phyloP scores from a whole-genome alignment of 2,113 vertebrate genomes.

The Choloepus hoffmanni region DNA sequence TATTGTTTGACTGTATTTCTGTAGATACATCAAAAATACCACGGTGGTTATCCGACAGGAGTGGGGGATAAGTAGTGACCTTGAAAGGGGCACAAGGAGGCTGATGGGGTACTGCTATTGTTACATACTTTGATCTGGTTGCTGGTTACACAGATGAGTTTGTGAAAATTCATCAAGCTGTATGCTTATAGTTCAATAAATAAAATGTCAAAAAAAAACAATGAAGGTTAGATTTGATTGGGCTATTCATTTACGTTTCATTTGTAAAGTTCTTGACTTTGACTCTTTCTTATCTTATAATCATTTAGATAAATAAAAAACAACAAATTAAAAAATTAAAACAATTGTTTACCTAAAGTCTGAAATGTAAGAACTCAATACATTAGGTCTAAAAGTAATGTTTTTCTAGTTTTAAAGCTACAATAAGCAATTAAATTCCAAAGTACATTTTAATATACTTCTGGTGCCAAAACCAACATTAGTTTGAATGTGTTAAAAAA shows the following conservation, averaged over 20 bases:
- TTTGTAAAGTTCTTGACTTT: not conserved
- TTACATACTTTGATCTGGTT: not conserved
- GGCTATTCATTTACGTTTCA: constrained; percentile 10
- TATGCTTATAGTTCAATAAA: not conserved
- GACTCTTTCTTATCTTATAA: not conserved
- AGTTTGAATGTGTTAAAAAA: not conserved
- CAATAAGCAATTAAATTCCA: not conserved
- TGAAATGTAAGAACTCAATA: constrained; percentile 1
- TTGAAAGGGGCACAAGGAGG: not conserved
- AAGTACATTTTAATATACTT: not conserved
- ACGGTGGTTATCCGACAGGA: not conserved
- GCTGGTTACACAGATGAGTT: not conserved
- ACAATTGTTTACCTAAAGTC: not conserved
- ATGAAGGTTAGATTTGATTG: not conserved
- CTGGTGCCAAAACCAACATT: constrained; percentile 32
- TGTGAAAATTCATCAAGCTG: not conserved
- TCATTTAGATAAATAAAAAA: not conserved
- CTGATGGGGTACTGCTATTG: not conserved
- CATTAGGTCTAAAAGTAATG: not conserved
- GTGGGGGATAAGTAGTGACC: not conserved
- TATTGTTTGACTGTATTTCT: not conserved
- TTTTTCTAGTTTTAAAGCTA: constrained; percentile 17
- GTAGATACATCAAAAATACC: constrained; percentile 13
- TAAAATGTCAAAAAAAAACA: not conserved
- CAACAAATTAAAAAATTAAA: not conserved